Percentiles rank a stretch among this genome's conserved stretches.
These are phyloP conservation scores for Alcedo atthis DNA, from an alignment of 2,797 vertebrate genomes.

Conservation along the genomic window DNA sequence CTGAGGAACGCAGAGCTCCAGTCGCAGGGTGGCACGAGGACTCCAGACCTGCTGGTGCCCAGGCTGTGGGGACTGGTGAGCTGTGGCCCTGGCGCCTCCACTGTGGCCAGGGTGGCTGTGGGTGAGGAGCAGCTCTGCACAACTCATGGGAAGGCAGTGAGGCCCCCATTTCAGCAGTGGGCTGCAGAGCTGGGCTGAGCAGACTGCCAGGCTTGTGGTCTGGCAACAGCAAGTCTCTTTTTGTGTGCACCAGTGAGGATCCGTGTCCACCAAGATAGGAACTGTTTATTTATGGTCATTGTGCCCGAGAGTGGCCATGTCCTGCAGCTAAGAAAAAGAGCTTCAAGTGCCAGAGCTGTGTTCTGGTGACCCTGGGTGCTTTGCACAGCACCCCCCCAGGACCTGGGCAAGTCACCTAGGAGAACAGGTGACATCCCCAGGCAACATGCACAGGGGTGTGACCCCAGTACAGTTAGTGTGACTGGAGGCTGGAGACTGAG, in stretches of 20 bases:
- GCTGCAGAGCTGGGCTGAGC: neutral
- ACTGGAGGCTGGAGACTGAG: neutral
- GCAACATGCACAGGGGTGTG: neutral
- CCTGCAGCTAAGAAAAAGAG: neutral
- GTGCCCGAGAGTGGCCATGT: neutral
- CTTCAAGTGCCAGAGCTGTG: neutral
- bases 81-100: neutral
- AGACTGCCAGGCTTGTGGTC: neutral
- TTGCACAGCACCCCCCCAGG: no score
- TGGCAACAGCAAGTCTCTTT: neutral
- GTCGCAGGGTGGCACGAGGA: neutral
- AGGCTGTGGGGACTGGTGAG: neutral
- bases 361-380: neutral
- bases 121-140: neutral
- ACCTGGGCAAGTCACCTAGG: neutral
- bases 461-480: no score
- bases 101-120: neutral
- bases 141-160: accelerated
- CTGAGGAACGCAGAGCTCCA: neutral
- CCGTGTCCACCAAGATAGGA: neutral
- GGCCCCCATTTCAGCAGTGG: neutral
- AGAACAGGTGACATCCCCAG: neutral
- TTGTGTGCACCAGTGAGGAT: neutral
- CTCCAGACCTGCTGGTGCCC: neutral
- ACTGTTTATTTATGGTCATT: neutral